phyloP scores from a whole-genome alignment of 2,113 vertebrate genomes.

The Aviceda subcristata region DNA sequence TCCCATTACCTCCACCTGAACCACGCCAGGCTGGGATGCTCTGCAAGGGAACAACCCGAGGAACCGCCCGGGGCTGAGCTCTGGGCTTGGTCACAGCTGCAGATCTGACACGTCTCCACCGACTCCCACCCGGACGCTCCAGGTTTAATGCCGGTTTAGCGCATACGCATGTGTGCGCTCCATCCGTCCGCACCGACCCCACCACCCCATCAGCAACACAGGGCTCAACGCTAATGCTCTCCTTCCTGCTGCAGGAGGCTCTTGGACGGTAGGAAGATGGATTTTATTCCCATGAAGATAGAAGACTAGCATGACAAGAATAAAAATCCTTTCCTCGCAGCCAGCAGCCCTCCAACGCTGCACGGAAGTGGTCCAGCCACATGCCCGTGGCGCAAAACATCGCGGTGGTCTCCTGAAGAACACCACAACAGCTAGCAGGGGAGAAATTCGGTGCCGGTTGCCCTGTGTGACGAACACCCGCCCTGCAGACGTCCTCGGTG shows the following conservation, averaged over 20 bases:
- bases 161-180: fast-evolving
- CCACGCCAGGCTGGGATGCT: fast-evolving
- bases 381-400: fast-evolving
- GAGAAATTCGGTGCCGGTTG: neutral
- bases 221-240: neutral
- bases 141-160: neutral
- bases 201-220: neutral
- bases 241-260: neutral
- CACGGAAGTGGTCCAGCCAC: neutral
- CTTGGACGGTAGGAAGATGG: neutral
- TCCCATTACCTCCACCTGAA: neutral
- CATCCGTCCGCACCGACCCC: neutral
- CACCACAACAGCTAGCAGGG: neutral
- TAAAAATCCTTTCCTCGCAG: neutral
- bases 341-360: neutral
- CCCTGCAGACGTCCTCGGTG: neutral
- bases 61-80: neutral
- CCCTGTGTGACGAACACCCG: neutral
- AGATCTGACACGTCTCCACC: neutral
- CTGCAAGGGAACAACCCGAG: neutral
- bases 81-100: too few species aligned
- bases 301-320: neutral
- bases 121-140: fast-evolving
- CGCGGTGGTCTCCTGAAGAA: neutral
- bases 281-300: neutral